Conservation (phyloP, 2,113 vertebrate species). For the Heloderma charlesbogerti region DNA sequence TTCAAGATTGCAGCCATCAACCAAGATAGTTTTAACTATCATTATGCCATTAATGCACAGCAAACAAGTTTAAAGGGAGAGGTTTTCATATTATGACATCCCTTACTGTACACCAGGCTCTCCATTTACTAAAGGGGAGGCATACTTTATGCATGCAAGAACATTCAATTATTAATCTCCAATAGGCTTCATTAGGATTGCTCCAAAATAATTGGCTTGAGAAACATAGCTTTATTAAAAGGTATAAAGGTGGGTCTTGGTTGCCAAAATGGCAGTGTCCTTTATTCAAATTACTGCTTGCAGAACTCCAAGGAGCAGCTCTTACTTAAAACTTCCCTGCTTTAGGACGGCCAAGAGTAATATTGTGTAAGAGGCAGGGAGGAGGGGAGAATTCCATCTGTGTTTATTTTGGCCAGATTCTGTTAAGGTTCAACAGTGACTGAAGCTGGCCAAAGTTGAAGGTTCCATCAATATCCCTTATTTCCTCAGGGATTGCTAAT, state of each 20-base stretch:
- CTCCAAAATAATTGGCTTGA: background rate
- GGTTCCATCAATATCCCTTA: background rate
- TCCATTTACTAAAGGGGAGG: background rate
- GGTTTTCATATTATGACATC: background rate
- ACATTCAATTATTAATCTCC: background rate
- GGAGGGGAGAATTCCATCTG: background rate
- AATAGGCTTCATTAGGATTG: background rate
- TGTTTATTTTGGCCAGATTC: constrained; percentile 16
- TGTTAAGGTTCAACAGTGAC: constrained; percentile 2
- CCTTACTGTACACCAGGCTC: background rate
- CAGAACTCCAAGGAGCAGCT: background rate
- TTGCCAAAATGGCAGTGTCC: background rate
- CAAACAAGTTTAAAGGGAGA: background rate
- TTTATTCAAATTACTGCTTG: background rate
- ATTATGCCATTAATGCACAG: background rate
- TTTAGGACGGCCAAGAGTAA: background rate
- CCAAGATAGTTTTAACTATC: background rate
- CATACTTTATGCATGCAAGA: background rate
- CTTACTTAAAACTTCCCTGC: background rate
- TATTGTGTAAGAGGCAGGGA: constrained; percentile 4
- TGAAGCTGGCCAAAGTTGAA: constrained; percentile 12
- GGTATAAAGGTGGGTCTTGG: background rate
- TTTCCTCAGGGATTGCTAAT: constrained; percentile 11
- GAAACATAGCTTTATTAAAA: background rate
- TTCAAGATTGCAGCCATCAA: background rate